A percentile compares a stretch with the other conserved stretches of the same genome.
Evolutionary conservation across 2,113 vertebrate genomes (phyloP).

Genomic region (Aythya baeri): DNA sequence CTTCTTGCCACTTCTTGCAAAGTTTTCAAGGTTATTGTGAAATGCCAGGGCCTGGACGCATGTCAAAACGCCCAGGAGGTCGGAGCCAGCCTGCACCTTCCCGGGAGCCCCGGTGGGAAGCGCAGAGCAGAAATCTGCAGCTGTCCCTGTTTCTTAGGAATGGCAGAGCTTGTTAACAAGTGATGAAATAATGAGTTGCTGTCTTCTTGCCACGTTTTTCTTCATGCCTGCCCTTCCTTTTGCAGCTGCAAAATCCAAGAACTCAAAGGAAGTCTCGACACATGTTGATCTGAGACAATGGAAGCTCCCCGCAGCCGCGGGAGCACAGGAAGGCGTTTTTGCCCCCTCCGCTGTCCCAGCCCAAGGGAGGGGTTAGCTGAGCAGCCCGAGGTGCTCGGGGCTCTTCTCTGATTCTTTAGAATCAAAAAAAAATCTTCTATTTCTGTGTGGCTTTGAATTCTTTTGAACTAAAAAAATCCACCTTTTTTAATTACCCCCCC

Average conservation of each 20-base stretch:
- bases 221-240: neutral
- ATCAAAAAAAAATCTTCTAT: neutral
- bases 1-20: neutral
- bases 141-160: neutral
- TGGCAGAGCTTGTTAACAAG: fast-evolving
- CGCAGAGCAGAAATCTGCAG: neutral
- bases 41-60: neutral
- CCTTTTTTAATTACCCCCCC: neutral
- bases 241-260: neutral
- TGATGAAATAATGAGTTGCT: fast-evolving
- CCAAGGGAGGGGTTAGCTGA: neutral
- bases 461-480: neutral
- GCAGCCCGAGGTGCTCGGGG: fast-evolving
- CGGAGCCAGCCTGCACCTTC: neutral
- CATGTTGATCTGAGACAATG: neutral
- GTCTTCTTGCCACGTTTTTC: neutral
- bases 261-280: neutral
- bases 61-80: neutral
- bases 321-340: fast-evolving
- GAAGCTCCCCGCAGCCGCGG: neutral
- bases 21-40: neutral
- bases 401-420: neutral
- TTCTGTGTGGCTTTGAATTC: neutral
- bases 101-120: neutral
- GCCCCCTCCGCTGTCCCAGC: neutral